Conservation (phyloP, 2,113 vertebrate genomes). For the Picathartes gymnocephalus region DNA sequence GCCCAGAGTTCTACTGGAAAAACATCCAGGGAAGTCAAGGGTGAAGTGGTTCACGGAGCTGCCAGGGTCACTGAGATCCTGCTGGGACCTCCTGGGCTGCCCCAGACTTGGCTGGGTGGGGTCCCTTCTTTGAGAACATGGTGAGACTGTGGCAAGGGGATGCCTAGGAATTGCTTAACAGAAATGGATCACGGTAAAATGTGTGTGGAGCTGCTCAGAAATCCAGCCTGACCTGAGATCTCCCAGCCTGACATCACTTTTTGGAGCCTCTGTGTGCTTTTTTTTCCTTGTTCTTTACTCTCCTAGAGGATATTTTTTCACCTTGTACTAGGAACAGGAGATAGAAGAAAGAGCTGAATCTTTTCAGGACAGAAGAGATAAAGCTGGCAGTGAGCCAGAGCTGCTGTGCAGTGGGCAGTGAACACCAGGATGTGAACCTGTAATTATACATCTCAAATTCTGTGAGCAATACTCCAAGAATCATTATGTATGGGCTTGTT, state of each 20-base stretch:
- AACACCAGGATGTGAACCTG: constrained; percentile 3
- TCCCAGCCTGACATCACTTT: neutral
- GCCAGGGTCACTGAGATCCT: neutral
- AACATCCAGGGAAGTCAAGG: neutral
- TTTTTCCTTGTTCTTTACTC: neutral
- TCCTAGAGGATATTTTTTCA: neutral
- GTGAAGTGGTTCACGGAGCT: neutral
- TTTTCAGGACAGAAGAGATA: neutral
- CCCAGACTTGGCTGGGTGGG: neutral
- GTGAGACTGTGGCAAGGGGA: neutral
- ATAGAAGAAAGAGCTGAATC: neutral
- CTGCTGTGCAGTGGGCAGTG: neutral
- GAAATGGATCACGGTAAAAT: neutral
- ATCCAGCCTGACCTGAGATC: neutral
- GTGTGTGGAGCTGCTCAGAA: neutral
- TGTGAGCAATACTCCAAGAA: constrained; percentile 4
- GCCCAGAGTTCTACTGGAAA: neutral
- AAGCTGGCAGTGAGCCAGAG: neutral
- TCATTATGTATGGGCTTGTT: neutral
- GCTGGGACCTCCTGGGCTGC: neutral
- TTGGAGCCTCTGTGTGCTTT: neutral
- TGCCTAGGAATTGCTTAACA: neutral
- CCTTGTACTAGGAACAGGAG: neutral
- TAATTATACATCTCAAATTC: constrained; percentile 21
- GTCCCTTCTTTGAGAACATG: neutral